A percentile compares a stretch with the other conserved stretches of the same genome.
phyloP scores from a whole-genome alignment of 2,113 vertebrate species.

The Lagopus leucura region DNA sequence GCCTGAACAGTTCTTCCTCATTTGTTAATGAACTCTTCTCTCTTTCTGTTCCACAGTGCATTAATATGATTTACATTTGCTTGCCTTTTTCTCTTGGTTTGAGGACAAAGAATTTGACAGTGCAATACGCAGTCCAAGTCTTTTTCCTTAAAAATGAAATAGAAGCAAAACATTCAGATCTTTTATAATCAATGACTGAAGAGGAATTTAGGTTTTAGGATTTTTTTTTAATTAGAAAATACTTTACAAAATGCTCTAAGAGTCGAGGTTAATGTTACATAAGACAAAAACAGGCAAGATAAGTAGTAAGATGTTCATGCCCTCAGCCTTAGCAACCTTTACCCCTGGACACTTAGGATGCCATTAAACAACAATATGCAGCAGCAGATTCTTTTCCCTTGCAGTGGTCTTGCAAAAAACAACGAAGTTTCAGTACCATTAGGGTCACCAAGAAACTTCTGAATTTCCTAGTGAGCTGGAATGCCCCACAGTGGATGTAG shows the following conservation, averaged over 20 bases:
- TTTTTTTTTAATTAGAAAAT: not conserved
- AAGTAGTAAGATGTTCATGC: not conserved
- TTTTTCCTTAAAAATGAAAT: constrained; percentile 41
- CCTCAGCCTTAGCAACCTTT: not conserved
- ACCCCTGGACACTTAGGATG: not conserved
- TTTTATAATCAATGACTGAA: constrained; percentile 6
- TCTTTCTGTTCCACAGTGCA: not conserved
- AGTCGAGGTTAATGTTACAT: not conserved
- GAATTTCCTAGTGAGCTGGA: not conserved
- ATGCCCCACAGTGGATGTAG: not conserved
- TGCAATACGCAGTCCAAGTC: constrained; percentile 17
- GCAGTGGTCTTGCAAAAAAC: not conserved
- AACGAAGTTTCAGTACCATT: not conserved
- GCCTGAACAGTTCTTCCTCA: not conserved
- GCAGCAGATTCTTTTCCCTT: not conserved
- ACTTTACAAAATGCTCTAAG: not conserved
- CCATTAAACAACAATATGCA: not conserved
- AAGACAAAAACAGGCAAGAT: not conserved
- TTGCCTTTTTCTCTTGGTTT: not conserved
- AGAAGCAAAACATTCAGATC: not conserved
- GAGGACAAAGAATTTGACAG: not conserved
- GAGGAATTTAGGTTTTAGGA: not conserved
- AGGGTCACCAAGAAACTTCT: not conserved
- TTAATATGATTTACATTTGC: constrained; percentile 6
- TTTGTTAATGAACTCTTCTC: not conserved